Evolutionary conservation across 1,140 invertebrate species (phyloP).

Genomic region (Zaprionus capensis): DNA sequence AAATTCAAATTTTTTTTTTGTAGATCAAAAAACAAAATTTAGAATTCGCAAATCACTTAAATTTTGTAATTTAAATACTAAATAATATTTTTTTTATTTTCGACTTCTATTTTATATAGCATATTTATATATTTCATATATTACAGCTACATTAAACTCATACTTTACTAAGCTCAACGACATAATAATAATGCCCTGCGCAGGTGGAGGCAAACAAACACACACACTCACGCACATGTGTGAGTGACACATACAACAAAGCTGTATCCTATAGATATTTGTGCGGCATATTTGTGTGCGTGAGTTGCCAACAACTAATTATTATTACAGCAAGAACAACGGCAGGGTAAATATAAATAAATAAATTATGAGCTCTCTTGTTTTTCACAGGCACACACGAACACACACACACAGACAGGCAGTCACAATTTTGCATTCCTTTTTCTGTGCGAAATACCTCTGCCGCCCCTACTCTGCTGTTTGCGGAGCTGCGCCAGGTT

Average conservation of each 20-base stretch:
- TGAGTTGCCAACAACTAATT: slow-evolving; percentile 71
- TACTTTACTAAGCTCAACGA: too few relatives aligned
- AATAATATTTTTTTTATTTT: too few relatives aligned
- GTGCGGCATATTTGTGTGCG: slow-evolving; percentile 33
- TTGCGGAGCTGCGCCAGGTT: slow-evolving; percentile 27
- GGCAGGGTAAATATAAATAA: slow-evolving; percentile 69
- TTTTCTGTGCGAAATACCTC: slow-evolving; percentile 42
- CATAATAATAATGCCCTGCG: slow-evolving; percentile 20
- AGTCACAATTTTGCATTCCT: slow-evolving; percentile 55
- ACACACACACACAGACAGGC: neutral
- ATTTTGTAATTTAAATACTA: too few relatives aligned
- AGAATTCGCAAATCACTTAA: too few relatives aligned
- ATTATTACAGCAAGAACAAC: slow-evolving; percentile 73
- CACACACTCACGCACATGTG: neutral
- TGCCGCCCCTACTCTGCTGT: neutral
- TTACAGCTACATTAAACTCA: neutral
- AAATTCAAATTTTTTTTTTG: too few relatives aligned
- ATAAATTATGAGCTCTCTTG: slow-evolving; percentile 74
- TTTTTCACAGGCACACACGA: slow-evolving; percentile 39
- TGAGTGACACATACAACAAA: slow-evolving; percentile 16
- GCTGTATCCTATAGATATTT: slow-evolving; percentile 20
- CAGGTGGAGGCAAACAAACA: slow-evolving; percentile 36
- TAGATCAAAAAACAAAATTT: too few relatives aligned
- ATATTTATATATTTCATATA: neutral
- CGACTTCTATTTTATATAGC: neutral